phyloP scores from a whole-genome alignment of 2,113 vertebrate species.

The Genyomyrus donnyi region DNA sequence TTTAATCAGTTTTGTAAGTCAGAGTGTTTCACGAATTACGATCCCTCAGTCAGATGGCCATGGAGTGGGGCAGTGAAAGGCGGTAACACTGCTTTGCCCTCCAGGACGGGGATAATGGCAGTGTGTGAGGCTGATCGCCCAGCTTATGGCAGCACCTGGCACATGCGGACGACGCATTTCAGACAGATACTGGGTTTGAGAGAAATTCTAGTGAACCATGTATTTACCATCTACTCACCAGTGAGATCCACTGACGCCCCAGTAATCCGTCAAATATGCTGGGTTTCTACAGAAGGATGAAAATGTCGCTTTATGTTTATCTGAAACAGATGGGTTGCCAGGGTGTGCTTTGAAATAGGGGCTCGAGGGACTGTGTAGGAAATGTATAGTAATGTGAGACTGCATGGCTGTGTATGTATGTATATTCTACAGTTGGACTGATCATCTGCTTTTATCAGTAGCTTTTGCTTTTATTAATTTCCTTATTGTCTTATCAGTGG shows the following conservation, averaged over 20 bases:
- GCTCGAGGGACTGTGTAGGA: not conserved
- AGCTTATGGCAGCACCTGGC: not conserved
- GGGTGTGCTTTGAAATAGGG: not conserved
- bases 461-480: constrained; percentile 56
- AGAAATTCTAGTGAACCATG: not conserved
- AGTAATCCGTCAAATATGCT: not conserved
- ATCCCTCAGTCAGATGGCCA: not conserved
- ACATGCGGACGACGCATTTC: not conserved
- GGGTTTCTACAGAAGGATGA: not conserved
- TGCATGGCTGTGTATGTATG: not conserved
- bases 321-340: not conserved
- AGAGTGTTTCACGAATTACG: not conserved
- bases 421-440: constrained; percentile 35
- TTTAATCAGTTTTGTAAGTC: not conserved
- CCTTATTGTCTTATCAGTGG: constrained; percentile 43
- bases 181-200: not conserved
- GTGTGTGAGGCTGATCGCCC: not conserved
- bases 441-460: constrained; percentile 48
- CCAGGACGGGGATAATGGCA: not conserved
- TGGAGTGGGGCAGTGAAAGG: not conserved
- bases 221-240: not conserved
- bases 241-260: not conserved
- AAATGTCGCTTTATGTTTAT: not conserved
- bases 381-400: not conserved
- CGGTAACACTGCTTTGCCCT: not conserved